These are phyloP conservation scores for Rhysida immarginata DNA, from an alignment of 1,140 invertebrate species.

Conservation along the genomic window DNA sequence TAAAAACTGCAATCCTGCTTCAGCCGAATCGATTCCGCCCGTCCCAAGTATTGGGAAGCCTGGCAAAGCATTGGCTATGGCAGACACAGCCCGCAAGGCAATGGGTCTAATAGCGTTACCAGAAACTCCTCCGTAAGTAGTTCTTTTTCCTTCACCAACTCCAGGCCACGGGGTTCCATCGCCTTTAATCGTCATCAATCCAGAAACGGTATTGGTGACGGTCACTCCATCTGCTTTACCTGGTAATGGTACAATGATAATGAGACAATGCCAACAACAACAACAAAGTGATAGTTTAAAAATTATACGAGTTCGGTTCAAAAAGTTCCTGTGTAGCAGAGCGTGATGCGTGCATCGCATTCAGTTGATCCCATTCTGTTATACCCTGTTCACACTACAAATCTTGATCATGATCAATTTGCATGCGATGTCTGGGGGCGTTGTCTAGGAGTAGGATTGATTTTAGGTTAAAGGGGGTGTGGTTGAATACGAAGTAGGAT, in stretches of 20 bases:
- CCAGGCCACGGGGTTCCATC: constrained; percentile 78
- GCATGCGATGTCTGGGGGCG: too few species aligned
- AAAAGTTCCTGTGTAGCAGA: too few species aligned
- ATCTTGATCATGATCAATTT: too few species aligned
- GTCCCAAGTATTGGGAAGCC: constrained; percentile 87
- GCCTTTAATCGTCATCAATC: constrained; percentile 70
- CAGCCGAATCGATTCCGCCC: constrained; percentile 89
- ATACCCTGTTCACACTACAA: too few species aligned
- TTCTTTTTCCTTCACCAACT: constrained; percentile 59
- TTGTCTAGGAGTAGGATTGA: too few species aligned
- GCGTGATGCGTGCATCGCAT: too few species aligned
- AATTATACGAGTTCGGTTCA: too few species aligned
- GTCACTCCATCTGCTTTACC: constrained; percentile 86
- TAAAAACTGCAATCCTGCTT: constrained; percentile 81
- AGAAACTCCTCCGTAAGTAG: constrained; percentile 92
- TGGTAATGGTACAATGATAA: constrained; percentile 26
- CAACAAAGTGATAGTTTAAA: too few species aligned
- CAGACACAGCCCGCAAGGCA: constrained; percentile 73
- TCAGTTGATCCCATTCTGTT: too few species aligned
- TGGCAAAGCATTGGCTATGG: constrained; percentile 63
- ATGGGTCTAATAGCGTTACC: constrained; percentile 91
- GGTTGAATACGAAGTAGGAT: too few species aligned
- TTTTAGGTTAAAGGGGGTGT: too few species aligned
- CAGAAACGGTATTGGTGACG: constrained; percentile 90
- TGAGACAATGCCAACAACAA: not conserved